phyloP scores from a whole-genome alignment of 2,797 vertebrate genomes.

The Galagoides demidoff region DNA sequence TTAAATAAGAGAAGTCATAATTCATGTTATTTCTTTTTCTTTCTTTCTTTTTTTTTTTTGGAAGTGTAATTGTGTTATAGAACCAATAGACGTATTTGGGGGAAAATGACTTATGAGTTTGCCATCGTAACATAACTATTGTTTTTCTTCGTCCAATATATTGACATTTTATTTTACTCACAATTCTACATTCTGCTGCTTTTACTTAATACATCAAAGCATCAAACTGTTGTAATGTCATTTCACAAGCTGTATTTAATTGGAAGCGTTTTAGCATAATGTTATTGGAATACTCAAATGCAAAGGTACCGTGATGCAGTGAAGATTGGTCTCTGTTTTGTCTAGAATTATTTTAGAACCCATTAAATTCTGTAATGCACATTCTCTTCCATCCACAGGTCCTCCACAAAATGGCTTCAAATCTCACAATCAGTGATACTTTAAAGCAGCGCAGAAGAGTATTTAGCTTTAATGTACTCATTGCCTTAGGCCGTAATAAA shows the following conservation, averaged over 20 bases:
- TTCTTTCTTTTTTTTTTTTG: not conserved
- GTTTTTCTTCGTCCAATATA: not conserved
- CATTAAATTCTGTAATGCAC: not conserved
- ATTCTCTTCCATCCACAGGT: not conserved
- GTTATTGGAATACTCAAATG: not conserved
- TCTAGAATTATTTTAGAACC: conserved; percentile 57
- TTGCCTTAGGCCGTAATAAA: conserved; percentile 62
- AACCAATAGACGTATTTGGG: not conserved
- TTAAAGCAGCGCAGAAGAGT: conserved; percentile 35
- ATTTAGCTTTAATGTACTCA: conserved; percentile 61
- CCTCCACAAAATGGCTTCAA: conserved; percentile 1
- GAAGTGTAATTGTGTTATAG: not conserved
- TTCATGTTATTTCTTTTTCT: not conserved
- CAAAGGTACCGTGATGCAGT: not conserved
- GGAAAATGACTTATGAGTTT: not conserved
- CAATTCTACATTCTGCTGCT: not conserved
- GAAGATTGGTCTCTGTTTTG: conserved; percentile 22
- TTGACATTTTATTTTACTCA: not conserved
- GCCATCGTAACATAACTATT: not conserved
- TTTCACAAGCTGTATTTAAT: conserved; percentile 34
- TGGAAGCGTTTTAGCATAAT: not conserved
- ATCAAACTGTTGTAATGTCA: not conserved
- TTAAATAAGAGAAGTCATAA: not conserved
- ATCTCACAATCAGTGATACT: conserved; percentile 35
- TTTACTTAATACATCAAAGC: conserved; percentile 20